These are phyloP conservation scores for Betta splendens DNA, from an alignment of 2,797 vertebrate genomes.

Conservation along the genomic window DNA sequence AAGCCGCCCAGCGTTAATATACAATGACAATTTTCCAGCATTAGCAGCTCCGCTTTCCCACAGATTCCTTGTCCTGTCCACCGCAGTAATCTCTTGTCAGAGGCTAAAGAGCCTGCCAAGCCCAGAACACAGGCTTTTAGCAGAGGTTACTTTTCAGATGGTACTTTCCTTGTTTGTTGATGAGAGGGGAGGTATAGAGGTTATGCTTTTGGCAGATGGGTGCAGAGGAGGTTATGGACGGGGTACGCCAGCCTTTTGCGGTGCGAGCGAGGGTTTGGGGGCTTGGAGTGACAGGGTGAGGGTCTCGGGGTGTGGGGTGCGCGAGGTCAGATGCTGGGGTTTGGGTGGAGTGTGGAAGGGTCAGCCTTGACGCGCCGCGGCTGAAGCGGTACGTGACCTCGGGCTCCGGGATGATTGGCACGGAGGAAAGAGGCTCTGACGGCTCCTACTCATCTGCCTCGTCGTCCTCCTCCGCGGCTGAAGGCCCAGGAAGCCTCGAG, in stretches of 20 bases:
- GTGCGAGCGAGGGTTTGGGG: constrained; percentile 65
- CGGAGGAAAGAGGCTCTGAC: constrained; percentile 65
- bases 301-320: constrained; percentile 69
- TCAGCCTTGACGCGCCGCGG: constrained; percentile 60
- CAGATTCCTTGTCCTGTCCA: constrained; percentile 42
- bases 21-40: constrained; percentile 43
- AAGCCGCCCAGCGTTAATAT: constrained; percentile 26
- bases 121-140: constrained; percentile 56
- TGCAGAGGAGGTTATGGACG: constrained; percentile 71
- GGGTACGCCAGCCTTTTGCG: constrained; percentile 66
- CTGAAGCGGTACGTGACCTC: constrained; percentile 71
- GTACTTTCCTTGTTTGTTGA: constrained; percentile 73
- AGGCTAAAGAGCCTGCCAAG: constrained; percentile 63
- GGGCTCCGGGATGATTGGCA: constrained; percentile 71
- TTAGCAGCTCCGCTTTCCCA: constrained; percentile 71
- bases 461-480: constrained; percentile 36
- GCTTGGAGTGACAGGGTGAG: constrained; percentile 82
- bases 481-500: constrained; percentile 50
- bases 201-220: constrained; percentile 76
- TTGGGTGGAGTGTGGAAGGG: constrained; percentile 60
- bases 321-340: constrained; percentile 70
- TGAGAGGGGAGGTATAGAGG: constrained; percentile 76
- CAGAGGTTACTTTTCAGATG: constrained; percentile 75
- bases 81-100: constrained; percentile 52
- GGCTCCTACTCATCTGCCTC: constrained; percentile 56